Evolutionary conservation across 2,797 vertebrate species (phyloP), one percentile per base, ranked within the genome.

Genomic region (Galaxias olidus): DNA sequence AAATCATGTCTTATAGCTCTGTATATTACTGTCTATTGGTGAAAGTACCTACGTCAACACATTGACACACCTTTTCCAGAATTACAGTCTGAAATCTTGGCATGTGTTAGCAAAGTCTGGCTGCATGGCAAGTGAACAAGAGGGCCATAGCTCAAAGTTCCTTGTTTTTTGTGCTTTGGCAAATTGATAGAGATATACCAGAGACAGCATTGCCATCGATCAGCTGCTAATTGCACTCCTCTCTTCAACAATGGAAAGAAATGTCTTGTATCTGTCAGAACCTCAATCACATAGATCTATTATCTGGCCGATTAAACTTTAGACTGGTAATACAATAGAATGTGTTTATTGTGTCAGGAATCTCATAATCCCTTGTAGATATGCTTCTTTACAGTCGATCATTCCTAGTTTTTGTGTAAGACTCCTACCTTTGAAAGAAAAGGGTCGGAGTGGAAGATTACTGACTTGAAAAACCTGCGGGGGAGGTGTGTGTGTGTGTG

Each of bases 161-260:
- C 61, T 41, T 53, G 20, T 74, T 79, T 78, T 81, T 71, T 82
- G 12, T 46, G 57, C 78, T 73, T 70, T 73, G 59, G 70, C 66
- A 78, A 85, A 91, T 79, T 84, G 83, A 84, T 86, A 78, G 66
- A 84, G 66, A 85, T 84, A 87, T 87, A 81, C 79, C 63, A 30
- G 62, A 78, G 62, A 72, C 82, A 72, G 74, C 19, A 8, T 59
- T 14, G 49, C 59, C 80, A 87, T 87, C 57, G 78, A 90, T 89
- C 62, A 58, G 56, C 61, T 66, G 11, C 68, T 76, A 72, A 82
- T 85, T 85, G 75, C 70, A 56, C 50, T 66, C 61, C 68, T 65
- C 69, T 40, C 52, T 48, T n/a, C 57, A 52, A 14, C 49, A 53
- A n/a, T 11, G 54, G 52, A 63, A 64, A 81, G 76, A 83, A 81